Conservation (phyloP, 2,797 vertebrate genomes). For the Periophthalmus magnuspinnatus region DNA sequence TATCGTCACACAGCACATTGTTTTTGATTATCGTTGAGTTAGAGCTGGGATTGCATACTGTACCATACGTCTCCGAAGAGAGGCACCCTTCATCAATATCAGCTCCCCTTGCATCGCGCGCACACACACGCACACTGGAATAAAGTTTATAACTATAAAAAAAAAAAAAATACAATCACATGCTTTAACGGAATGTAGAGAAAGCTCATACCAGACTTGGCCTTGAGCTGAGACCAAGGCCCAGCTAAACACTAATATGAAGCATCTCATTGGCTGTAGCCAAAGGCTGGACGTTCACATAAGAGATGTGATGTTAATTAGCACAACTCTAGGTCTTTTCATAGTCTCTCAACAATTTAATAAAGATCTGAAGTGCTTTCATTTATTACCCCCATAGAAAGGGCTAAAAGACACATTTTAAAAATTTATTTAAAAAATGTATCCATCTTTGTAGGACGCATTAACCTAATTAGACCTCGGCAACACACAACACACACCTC, state of each 20-base stretch:
- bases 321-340: conserved; percentile 25
- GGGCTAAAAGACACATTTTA: conserved; percentile 44
- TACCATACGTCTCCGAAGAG: conserved; percentile 62
- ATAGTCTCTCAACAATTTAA: conserved; percentile 21
- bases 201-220: conserved; percentile 63
- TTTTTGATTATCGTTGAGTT: conserved; percentile 74
- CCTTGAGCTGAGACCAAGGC: conserved; percentile 42
- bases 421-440: conserved; percentile 66
- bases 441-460: conserved; percentile 46
- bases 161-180: conserved; percentile 68
- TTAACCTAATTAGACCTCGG: conserved; percentile 41
- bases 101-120: conserved; percentile 49
- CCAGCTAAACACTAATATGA: conserved; percentile 30
- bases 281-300: conserved; percentile 17
- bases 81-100: conserved; percentile 67
- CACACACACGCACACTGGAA: conserved; percentile 29
- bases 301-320: conserved; percentile 26
- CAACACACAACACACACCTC: conserved; percentile 24
- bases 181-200: conserved; percentile 78
- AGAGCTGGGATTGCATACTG: conserved; percentile 74
- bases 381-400: conserved; percentile 49
- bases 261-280: conserved; percentile 34
- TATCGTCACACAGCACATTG: conserved; percentile 72
- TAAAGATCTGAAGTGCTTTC: conserved; percentile 48
- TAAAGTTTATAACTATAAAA: conserved; percentile 44